Percentiles rank a stretch among this genome's conserved stretches.
Conservation (phyloP, 2,797 vertebrate species). For the Scolopax bukidnonensis region DNA sequence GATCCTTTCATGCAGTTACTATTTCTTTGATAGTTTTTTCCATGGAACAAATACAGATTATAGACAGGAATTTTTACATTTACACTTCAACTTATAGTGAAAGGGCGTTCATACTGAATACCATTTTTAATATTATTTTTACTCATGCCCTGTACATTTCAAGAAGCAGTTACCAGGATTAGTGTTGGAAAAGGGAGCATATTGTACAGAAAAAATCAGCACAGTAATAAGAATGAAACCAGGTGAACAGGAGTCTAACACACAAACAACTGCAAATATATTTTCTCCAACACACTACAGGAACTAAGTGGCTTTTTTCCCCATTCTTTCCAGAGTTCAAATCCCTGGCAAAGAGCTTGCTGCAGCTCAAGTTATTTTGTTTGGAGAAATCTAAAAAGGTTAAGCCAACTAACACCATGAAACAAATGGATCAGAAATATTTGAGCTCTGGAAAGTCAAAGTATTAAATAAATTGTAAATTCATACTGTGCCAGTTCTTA, state of each 20-base stretch:
- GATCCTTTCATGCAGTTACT: not conserved
- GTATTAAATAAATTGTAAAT: conserved; percentile 62
- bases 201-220: not conserved
- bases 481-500: not conserved
- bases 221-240: not conserved
- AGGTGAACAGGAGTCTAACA: not conserved
- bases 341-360: conserved; percentile 9
- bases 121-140: not conserved
- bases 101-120: not conserved
- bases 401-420: conserved; percentile 62
- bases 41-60: not conserved
- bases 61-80: not conserved
- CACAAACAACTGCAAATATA: not conserved
- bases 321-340: not conserved
- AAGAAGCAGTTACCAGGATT: not conserved
- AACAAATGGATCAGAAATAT: conserved; percentile 52
- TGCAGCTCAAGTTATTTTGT: conserved; percentile 38
- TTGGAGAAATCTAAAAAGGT: conserved; percentile 62
- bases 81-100: not conserved
- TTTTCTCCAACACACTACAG: conserved; percentile 2
- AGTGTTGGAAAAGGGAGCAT: not conserved
- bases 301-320: not conserved
- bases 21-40: not conserved
- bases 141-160: not conserved
- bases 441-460: conserved; percentile 50